Evolutionary conservation across 2,113 vertebrate genomes (phyloP), one percentile per base, ranked within the genome.

Genomic region (Brevimyrus niger): DNA sequence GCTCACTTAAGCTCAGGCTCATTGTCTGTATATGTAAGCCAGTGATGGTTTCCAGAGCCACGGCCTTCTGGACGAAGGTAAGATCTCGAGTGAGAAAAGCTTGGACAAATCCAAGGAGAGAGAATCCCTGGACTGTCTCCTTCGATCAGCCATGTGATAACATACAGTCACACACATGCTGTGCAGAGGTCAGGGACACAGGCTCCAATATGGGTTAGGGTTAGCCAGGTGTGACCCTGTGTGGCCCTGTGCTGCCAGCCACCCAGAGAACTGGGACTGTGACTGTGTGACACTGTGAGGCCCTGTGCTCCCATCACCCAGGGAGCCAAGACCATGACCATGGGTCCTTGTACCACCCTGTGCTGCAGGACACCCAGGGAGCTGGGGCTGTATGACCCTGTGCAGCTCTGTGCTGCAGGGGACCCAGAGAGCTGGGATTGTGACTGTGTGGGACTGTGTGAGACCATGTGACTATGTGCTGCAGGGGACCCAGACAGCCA

Each of bases 371-470:
- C 61, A 69, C 61, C n/a, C 61, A 69, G 55, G n/a, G 55, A 58
- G 21, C 7, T 23, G 0, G 7, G 7, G 3, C 23, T 10, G 8
- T 58, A 21, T 58, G 7, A n/a, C 0, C 6, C 6, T 58, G 55
- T n/a, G 21, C 0, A 0, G 7, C 8, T 0, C 23, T 61, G 58
- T 61, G 23, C 19, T 1, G 5, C 5, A 0, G 0, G 19, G 7
- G 19, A 23, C 53, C 19, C 55, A 58, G 53, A 23, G 1, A 58
- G 5, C 53, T 9, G 8, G 58, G 5, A 23, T 6, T 58, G 53
- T 23, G 53, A 21, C 19, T 0, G 53, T 48, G 47, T 9, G 7
- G 23, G 55, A n/a, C 7, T 61, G 55, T n/a, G 55, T n/a, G 53
- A 7, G 47, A 61, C 6, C 55, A 19, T 65, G 58, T 61, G 55